Conservation (phyloP, 2,888 invertebrate genomes). For the Sabatieria punctata region DNA sequence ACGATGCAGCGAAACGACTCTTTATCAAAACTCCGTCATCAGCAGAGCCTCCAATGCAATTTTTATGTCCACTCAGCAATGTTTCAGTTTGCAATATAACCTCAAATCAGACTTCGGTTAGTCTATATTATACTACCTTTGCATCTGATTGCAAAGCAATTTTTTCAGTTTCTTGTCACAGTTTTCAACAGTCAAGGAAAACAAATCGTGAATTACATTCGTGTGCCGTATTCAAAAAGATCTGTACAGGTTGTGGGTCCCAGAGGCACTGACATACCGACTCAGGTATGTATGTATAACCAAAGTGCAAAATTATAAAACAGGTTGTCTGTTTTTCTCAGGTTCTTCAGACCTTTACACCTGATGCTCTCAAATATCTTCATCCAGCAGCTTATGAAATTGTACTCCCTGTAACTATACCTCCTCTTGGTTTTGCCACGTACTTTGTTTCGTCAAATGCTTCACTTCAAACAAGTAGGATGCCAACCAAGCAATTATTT, state of each 20-base stretch:
- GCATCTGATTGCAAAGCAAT: no score
- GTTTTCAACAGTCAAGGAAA: slow-evolving; percentile 4
- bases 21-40: neutral
- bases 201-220: neutral
- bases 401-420: slow-evolving; percentile 2
- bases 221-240: no score
- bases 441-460: no score
- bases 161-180: slow-evolving; percentile 7
- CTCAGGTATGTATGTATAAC: no score
- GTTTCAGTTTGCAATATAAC: slow-evolving; percentile 20
- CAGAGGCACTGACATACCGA: neutral
- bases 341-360: no score
- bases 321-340: no score
- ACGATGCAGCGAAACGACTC: slow-evolving; percentile 10
- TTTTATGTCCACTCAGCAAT: slow-evolving; percentile 21
- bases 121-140: no score
- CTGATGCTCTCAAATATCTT: no score
- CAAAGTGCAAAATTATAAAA: no score
- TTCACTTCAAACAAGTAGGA: no score
- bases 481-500: no score
- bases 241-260: neutral
- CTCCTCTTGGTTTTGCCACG: slow-evolving; percentile 3
- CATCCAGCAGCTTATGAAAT: slow-evolving; percentile 2
- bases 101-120: no score
- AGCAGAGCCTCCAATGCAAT: slow-evolving; percentile 7